Base-by-base conservation (phyloP, 2,113 vertebrate genomes). In the Rhagologus leucostigma region DNA sequence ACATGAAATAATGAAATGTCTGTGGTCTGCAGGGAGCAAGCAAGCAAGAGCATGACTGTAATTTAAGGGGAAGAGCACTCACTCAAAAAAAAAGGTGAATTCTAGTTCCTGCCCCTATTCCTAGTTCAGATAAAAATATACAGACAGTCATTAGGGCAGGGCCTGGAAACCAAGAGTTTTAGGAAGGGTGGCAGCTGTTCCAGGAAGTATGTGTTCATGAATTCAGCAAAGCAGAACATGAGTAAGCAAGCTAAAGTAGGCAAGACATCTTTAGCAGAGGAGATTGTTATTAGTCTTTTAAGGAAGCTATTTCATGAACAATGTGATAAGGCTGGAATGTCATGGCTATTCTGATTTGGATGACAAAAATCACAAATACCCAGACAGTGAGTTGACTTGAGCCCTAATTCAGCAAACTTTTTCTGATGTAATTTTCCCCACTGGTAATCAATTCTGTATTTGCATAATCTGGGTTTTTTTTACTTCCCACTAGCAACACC, bases 101-200 rank as follows among this genome's bases (percentile, higher is more conserved):
- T 92, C 35, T 59, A 67, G 35, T 55, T 91, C 80, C 73, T 78
- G 47, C 41, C 17, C 42, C 35, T 60, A 10, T 81, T 75, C 35
- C 52, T 75, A 41, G 11, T 60, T 60, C 5, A 82, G 70, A 93
- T 87, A 95, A 97, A 97, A 95, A 93, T 91, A 94, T 11, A 78
- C 2, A 3, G 90, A 78, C 50, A 75, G 64, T 95, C 93, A 90
- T 56, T 63, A 81, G 95, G 95, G 95, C 84, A 95, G 91, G 57
- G 89, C 17, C 46, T 97, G 84, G 87, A 96, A 96, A 89, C 42
- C 42, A 74, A 83, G 84, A 74, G 56, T 88, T 93, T 94, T 97
- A 94, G 95, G 95, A 96, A 96, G 96, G 96, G 95, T 95, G 93
- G 93, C 90, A 96, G 92, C 85, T 87, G 73, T 88, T 94, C 35